A percentile compares a stretch with the other conserved stretches of the same genome.
Evolutionary conservation across 2,888 invertebrate genomes (phyloP).

Genomic region (Melikaiella ostensackeni): DNA sequence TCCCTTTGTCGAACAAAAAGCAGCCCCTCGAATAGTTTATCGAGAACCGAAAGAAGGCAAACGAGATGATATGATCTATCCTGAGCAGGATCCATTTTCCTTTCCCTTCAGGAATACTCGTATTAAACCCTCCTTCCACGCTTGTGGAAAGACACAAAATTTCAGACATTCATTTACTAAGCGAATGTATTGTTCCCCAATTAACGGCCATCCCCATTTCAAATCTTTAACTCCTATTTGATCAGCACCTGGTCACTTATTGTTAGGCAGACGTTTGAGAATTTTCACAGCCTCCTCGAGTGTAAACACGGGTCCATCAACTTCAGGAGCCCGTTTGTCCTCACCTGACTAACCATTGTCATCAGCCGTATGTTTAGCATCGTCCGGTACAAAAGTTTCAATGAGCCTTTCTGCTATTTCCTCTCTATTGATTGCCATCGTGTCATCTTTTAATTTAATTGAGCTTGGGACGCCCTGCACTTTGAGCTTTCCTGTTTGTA

Average conservation of each 20-base stretch:
- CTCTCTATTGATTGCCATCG: not conserved
- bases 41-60: slow-evolving; percentile 35
- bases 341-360: not conserved
- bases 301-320: too few species aligned
- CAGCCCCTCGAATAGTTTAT: slow-evolving; percentile 48
- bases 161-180: too few species aligned
- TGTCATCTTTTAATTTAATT: not conserved
- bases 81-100: too few species aligned
- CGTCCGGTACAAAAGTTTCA: not conserved
- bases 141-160: too few species aligned
- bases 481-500: too few species aligned
- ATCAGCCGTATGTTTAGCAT: not conserved
- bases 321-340: too few species aligned
- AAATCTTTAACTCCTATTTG: not conserved
- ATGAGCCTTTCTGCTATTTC: not conserved
- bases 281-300: too few species aligned
- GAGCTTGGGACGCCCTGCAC: too few species aligned
- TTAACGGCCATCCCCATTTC: not conserved
- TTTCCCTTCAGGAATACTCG: too few species aligned
- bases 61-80: too few species aligned
- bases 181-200: too few species aligned
- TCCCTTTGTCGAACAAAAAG: slow-evolving; percentile 28
- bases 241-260: slow-evolving; percentile 27
- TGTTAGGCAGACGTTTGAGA: not conserved
- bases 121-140: too few species aligned